These are phyloP conservation scores for Hoplodrina ambigua DNA, from an alignment of 2,888 invertebrate species.

Conservation along the genomic window DNA sequence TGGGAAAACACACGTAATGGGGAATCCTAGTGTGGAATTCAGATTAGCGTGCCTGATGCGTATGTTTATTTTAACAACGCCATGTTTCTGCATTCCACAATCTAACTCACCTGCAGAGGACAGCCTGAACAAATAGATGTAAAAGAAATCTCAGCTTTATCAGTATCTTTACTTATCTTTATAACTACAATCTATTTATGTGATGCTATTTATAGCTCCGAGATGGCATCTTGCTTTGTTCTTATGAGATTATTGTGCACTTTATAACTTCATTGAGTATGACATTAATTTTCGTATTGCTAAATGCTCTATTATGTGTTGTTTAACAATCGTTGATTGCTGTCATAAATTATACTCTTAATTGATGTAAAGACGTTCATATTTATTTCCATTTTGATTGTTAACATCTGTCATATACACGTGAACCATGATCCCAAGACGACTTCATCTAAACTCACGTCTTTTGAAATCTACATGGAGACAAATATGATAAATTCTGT, in stretches of 20 bases:
- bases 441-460: background rate
- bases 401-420: conserved; percentile 1
- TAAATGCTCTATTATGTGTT: background rate
- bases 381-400: background rate
- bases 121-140: conserved; percentile 49
- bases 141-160: conserved; percentile 64
- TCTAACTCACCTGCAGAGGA: conserved; percentile 7
- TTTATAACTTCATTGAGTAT: conserved; percentile 14
- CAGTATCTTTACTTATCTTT: conserved; percentile 59
- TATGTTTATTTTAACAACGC: conserved; percentile 28
- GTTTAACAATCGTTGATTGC: background rate
- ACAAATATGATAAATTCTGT: conserved; percentile 11
- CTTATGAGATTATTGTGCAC: conserved; percentile 15
- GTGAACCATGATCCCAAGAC: conserved; percentile 14
- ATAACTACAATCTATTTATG: conserved; percentile 60
- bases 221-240: conserved; percentile 40
- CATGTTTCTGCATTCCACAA: conserved; percentile 16
- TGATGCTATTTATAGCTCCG: conserved; percentile 58
- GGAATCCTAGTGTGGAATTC: conserved; percentile 22
- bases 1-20: conserved; percentile 26
- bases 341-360: background rate
- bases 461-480: conserved; percentile 19
- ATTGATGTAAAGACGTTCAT: background rate
- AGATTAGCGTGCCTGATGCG: conserved; percentile 13
- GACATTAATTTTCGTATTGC: background rate